phyloP scores from a whole-genome alignment of 2,797 vertebrate species.

The Myiotriccus ornatus region DNA sequence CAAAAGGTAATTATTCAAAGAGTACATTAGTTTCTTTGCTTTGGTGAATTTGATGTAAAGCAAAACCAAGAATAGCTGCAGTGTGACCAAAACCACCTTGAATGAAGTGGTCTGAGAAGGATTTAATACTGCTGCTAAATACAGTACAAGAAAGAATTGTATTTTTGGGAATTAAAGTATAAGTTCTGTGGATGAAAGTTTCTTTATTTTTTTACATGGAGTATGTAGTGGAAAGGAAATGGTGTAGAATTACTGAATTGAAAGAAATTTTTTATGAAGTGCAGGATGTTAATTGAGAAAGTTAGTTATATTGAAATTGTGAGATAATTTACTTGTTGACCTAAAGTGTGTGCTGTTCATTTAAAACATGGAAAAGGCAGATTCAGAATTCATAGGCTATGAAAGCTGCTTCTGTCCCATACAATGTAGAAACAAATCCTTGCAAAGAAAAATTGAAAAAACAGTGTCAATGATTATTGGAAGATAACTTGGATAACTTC shows the following conservation, averaged over 20 bases:
- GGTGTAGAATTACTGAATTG: neutral
- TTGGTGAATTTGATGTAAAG: neutral
- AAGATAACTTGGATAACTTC: neutral
- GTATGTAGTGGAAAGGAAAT: neutral
- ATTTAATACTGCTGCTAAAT: neutral
- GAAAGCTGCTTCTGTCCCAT: rapidly evolving
- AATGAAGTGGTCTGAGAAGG: neutral
- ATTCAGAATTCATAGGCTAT: neutral
- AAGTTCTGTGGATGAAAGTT: neutral
- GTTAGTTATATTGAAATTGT: neutral
- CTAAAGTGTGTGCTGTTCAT: neutral
- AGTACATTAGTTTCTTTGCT: neutral
- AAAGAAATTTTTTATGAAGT: neutral
- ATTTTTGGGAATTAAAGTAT: neutral
- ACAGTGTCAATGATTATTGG: neutral
- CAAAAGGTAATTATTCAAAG: neutral
- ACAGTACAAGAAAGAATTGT: neutral
- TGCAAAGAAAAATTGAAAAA: neutral
- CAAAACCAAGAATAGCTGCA: neutral
- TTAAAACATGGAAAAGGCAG: neutral
- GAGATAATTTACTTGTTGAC: neutral
- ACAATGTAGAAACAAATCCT: neutral
- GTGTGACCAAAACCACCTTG: neutral
- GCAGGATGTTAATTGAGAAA: neutral
- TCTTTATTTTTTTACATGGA: neutral